A percentile compares a stretch with the other conserved stretches of the same genome.
These are phyloP conservation scores for Dallia pectoralis DNA, from an alignment of 2,797 vertebrate species.

Conservation along the genomic window DNA sequence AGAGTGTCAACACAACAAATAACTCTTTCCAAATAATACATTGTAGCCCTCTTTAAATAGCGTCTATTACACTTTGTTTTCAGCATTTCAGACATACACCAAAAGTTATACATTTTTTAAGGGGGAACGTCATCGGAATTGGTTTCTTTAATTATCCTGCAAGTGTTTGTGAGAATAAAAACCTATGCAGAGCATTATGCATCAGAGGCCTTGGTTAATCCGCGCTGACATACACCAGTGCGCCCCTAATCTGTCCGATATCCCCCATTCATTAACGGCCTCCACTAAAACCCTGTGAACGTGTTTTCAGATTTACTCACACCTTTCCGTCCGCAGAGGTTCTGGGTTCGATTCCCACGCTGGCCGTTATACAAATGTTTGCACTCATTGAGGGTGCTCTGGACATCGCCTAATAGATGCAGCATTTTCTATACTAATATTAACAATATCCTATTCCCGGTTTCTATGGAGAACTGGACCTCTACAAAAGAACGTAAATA, in stretches of 20 bases:
- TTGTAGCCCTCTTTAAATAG: no score
- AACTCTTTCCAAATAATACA: no score
- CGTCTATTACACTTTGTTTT: no score
- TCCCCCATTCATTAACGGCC: constrained; percentile 15
- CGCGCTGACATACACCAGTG: constrained; percentile 63
- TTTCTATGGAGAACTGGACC: no score
- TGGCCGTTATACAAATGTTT: no score
- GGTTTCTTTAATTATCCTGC: background rate
- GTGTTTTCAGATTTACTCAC: constrained; percentile 15
- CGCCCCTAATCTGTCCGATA: constrained; percentile 47
- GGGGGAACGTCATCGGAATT: background rate
- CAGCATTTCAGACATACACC: no score
- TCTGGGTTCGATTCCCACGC: no score
- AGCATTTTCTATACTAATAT: no score
- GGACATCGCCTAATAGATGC: no score
- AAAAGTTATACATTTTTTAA: background rate
- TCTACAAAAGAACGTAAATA: no score
- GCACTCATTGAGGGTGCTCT: no score
- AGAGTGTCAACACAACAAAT: background rate
- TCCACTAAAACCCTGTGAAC: constrained; percentile 5
- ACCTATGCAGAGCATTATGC: constrained; percentile 29
- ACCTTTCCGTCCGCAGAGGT: background rate
- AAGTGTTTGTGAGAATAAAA: background rate
- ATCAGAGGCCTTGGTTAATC: constrained; percentile 63
- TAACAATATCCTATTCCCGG: no score